Evolutionary conservation across 1,140 invertebrate genomes (phyloP).

Genomic region (Drosophila eugracilis): DNA sequence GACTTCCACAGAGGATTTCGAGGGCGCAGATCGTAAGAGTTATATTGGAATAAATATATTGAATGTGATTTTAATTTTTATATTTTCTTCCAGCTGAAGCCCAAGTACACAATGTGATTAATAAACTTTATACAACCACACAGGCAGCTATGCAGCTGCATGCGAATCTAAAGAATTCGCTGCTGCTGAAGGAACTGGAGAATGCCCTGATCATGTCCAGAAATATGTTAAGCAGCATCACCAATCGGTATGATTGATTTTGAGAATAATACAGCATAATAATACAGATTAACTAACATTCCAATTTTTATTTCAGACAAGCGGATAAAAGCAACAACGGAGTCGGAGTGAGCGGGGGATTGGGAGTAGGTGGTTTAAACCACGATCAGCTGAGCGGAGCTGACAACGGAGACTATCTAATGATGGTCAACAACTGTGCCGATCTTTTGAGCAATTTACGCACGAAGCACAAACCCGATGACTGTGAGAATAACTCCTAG

Average conservation of each 20-base stretch:
- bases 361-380: slow-evolving; percentile 40
- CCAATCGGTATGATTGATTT: slow-evolving; percentile 68
- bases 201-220: slow-evolving; percentile 85
- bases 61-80: background rate
- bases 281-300: background rate
- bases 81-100: slow-evolving; percentile 66
- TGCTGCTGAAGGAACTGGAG: slow-evolving; percentile 85
- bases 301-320: slow-evolving; percentile 53
- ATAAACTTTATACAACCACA: slow-evolving; percentile 82
- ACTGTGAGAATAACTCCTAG: slow-evolving; percentile 85
- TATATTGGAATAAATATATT: accelerated
- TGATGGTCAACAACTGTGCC: slow-evolving; percentile 85
- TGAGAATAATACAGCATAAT: background rate
- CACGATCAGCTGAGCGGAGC: slow-evolving; percentile 53
- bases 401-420: slow-evolving; percentile 84
- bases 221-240: slow-evolving; percentile 85
- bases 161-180: slow-evolving; percentile 78
- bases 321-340: slow-evolving; percentile 70
- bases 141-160: slow-evolving; percentile 83
- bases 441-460: slow-evolving; percentile 84
- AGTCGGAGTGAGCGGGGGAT: slow-evolving; percentile 16
- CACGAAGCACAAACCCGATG: slow-evolving; percentile 84
- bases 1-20: slow-evolving; percentile 57
- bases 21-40: slow-evolving; percentile 72
- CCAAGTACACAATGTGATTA: slow-evolving; percentile 84